Conservation (phyloP, 2,888 invertebrate species). For the Scaptomyza caliginosa region DNA sequence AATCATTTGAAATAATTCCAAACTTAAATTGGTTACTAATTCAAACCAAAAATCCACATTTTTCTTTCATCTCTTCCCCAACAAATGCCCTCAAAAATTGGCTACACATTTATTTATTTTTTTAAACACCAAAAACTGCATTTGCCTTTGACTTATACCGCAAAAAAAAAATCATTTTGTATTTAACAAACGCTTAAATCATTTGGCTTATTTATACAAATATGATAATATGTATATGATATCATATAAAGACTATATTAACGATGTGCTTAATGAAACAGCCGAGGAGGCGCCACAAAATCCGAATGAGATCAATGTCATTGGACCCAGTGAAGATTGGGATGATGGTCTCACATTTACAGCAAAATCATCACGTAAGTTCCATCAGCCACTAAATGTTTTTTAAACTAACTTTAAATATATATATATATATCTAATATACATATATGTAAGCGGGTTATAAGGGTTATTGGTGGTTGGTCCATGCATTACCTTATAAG, state of each 20-base stretch:
- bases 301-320: constrained; percentile 84
- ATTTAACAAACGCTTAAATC: constrained; percentile 27
- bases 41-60: constrained; percentile 22
- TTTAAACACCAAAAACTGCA: constrained; percentile 22
- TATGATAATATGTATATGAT: background rate
- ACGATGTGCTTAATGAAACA: constrained; percentile 90
- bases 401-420: constrained; percentile 10
- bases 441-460: constrained; percentile 18
- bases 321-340: constrained; percentile 88
- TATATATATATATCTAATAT: constrained; percentile 1
- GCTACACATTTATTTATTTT: constrained; percentile 6
- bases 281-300: constrained; percentile 84
- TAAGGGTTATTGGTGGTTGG: constrained; percentile 36
- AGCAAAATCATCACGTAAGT: constrained; percentile 94
- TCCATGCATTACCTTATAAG: constrained; percentile 31
- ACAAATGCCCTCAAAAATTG: constrained; percentile 40
- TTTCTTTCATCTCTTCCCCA: constrained; percentile 42
- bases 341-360: constrained; percentile 96
- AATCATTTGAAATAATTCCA: constrained; percentile 8
- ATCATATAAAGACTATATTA: constrained; percentile 89
- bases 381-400: constrained; percentile 26
- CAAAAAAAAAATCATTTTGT: constrained; percentile 24
- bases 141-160: constrained; percentile 19
- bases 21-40: constrained; percentile 49
- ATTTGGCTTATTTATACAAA: background rate